phyloP scores from a whole-genome alignment of 2,888 invertebrate genomes.

The Callinectes sapidus region DNA sequence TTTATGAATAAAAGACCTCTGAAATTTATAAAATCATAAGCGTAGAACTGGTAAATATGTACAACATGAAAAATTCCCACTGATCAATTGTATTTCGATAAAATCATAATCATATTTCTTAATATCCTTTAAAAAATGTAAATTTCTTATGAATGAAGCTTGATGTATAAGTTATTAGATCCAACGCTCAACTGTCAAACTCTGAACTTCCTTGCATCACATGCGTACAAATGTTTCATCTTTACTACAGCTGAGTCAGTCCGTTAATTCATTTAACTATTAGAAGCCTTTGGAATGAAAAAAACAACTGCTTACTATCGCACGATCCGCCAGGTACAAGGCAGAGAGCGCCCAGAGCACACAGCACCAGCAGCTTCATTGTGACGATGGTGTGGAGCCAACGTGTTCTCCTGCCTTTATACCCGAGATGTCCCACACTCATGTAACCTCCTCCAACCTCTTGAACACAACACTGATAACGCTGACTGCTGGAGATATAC shows the following conservation, averaged over 20 bases:
- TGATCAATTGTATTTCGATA: neutral
- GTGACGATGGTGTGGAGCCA: neutral
- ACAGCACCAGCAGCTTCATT: neutral
- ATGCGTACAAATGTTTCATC: neutral
- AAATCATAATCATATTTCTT: neutral
- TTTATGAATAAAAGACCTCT: too few relatives aligned
- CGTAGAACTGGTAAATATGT: too few relatives aligned
- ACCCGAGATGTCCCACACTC: neutral
- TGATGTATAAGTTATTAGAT: neutral
- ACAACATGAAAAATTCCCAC: too few relatives aligned
- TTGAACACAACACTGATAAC: neutral
- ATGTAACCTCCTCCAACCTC: neutral
- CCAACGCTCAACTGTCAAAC: neutral
- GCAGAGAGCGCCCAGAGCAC: neutral
- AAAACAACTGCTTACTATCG: neutral
- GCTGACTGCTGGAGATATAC: neutral
- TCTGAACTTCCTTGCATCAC: neutral
- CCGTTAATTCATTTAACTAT: neutral
- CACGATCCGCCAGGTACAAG: neutral
- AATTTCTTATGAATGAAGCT: neutral
- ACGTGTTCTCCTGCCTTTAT: neutral
- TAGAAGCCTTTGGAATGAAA: neutral
- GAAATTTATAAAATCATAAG: too few relatives aligned
- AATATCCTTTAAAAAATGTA: neutral
- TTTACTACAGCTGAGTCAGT: neutral